Base-by-base conservation (phyloP, 2,113 vertebrate species). In the Stigmatopora nigra region DNA sequence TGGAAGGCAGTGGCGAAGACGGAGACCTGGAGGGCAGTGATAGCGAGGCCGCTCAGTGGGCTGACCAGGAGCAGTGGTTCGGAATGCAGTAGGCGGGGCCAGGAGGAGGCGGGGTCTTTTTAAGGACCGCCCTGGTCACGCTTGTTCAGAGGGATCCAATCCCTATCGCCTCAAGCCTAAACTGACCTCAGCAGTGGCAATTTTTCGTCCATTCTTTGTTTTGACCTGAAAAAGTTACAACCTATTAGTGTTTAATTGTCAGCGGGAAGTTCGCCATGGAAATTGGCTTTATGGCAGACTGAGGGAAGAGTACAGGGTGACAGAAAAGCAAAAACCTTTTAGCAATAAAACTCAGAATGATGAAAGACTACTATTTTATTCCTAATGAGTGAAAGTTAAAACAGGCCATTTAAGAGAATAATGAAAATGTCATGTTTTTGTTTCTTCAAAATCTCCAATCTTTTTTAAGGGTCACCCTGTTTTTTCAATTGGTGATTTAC, bases 61-160 rank as follows among this genome's bases (percentile, higher is more conserved):
- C 95, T 0, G 97, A 99, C 69, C 96, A 99, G 72, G 96, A 98
- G 45, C 97, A 99, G 89, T 99, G 97, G 97, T 99, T 99, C 44
- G 95, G 95, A 31, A 97, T 98, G 96, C 97, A 99, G 88, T 99
- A 92, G 83, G 72, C 62, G 1, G 38, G 13, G 25, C 22, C 52
- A 2, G 25, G 63, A 16, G 52, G 7, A 64, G 31, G 70, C n/a
- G 51, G 41, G 65, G 65, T 63, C 48, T 10, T 62, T 62, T 71
- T 38, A 48, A 14, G 22, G 7, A 56, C 25, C 19, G 22, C 7
- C 3, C 22, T 12, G 20, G 13, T 31, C 12, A 15, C 7, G 53
- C 53, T 56, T 20, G 13, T 56, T 14, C 20, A 56, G 53, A 56
- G 5, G 7, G 22, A 56, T 56, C 22, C 14, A 56, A 16, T 56